Base-by-base conservation (phyloP, 2,113 vertebrate genomes). In the Petrocephalus zakoni region DNA sequence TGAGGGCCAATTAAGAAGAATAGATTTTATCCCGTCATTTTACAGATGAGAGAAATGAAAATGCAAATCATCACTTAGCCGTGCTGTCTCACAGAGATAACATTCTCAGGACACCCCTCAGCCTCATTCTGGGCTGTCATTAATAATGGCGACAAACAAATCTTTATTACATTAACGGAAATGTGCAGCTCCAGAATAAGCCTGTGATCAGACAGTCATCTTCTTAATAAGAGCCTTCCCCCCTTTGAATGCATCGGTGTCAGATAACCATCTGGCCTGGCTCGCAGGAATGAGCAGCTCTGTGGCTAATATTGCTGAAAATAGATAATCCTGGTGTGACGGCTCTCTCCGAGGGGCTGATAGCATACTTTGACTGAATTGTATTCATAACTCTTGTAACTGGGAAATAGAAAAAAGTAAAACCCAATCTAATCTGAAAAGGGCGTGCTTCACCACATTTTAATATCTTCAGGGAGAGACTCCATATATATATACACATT, bases 381-480 rank as follows among this genome's bases (percentile, higher is more conserved):
- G 87, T 89, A 90, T 90, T 89, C 88, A 88, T 89, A 85, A 86
- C 52, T 90, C 85, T 61, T 47, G 75, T 88, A 88, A 55, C 88
- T 87, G 85, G 87, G 88, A 90, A 92, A 91, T 91, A 91, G 90
- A 87, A 90, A 91, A 90, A 82, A 55, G 78, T 51, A 87, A 86
- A 86, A 56, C 21, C 46, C 6, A 29, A 85, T 72, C 87, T 88
- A 88, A 89, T 91, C 84, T 83, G 88, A 89, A 89, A 56, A 90
- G 88, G 85, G 88, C 88, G 87, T 87, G 89, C 53, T 88, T 89
- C 87, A 86, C 87, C 83, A 86, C 88, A 89, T 89, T 91, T 90
- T 87, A 91, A 61, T 90, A 90, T 89, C 88, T 81, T 89, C 47
- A 42, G 29, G 55, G 84, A 87, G 56, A 87, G 88, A 82, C 87